phyloP scores from a whole-genome alignment of 2,888 invertebrate genomes.

The Melanargia galathea region DNA sequence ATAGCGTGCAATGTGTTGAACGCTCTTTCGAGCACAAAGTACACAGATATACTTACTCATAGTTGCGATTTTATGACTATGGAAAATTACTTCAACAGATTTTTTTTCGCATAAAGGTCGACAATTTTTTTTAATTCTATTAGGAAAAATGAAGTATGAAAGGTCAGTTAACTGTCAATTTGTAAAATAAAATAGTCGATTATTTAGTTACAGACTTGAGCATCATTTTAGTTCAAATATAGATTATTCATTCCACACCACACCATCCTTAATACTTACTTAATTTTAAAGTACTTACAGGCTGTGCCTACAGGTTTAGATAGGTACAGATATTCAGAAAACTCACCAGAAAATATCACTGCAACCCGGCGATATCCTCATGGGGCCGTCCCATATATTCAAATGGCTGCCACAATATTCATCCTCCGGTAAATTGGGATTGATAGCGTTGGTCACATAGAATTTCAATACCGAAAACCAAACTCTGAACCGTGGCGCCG shows the following conservation, averaged over 20 bases:
- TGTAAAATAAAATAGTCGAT: background rate
- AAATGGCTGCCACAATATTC: slow-evolving; percentile 92
- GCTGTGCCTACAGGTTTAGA: too few relatives aligned
- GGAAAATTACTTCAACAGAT: too few relatives aligned
- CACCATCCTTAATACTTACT: too few relatives aligned
- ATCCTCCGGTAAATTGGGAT: slow-evolving; percentile 85
- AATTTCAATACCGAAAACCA: slow-evolving; percentile 94
- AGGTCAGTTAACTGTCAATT: too few relatives aligned
- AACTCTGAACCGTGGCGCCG: slow-evolving; percentile 88
- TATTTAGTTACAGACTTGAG: background rate
- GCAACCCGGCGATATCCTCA: slow-evolving; percentile 88
- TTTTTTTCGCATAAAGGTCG: too few relatives aligned
- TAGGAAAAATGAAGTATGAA: too few relatives aligned
- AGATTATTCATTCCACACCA: too few relatives aligned
- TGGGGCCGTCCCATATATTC: slow-evolving; percentile 93
- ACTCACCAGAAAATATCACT: slow-evolving; percentile 91
- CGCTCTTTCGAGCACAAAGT: background rate
- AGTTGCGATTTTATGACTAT: too few relatives aligned
- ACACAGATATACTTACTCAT: too few relatives aligned
- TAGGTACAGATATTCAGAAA: slow-evolving; percentile 19
- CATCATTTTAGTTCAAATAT: background rate
- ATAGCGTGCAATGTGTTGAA: background rate
- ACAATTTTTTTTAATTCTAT: too few relatives aligned
- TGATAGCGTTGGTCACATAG: slow-evolving; percentile 86
- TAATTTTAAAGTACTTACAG: too few relatives aligned